Evolutionary conservation across 2,888 invertebrate genomes (phyloP).

Genomic region (Myopa testacea): DNA sequence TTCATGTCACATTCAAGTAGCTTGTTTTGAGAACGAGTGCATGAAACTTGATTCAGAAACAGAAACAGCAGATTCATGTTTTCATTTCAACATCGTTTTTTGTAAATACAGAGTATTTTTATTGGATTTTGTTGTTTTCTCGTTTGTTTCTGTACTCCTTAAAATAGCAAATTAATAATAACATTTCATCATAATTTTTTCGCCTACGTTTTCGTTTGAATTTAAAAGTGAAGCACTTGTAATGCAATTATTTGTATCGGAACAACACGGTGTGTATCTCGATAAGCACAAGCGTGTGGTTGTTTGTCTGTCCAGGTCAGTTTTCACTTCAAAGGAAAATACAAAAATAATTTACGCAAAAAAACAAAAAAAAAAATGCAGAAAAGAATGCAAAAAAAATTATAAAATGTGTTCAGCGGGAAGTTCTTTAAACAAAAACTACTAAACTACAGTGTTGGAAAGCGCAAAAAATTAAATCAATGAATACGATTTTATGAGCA

Average conservation of each 20-base stretch:
- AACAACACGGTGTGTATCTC: no score
- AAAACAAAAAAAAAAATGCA: neutral
- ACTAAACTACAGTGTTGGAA: no score
- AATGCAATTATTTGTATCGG: neutral
- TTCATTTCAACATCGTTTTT: no score
- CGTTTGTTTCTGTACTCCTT: neutral
- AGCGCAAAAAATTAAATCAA: no score
- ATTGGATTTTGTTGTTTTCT: neutral
- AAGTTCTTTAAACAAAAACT: no score
- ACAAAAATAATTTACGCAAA: neutral
- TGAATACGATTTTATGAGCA: no score
- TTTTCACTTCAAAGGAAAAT: conserved; percentile 9
- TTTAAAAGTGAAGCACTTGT: conserved; percentile 16
- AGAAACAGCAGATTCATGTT: no score
- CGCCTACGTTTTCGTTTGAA: neutral
- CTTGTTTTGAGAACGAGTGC: no score
- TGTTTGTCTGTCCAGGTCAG: neutral
- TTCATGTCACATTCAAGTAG: no score
- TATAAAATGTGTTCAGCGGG: no score
- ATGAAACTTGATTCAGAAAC: no score
- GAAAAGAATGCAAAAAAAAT: no score
- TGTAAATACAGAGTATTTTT: neutral
- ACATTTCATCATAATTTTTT: neutral
- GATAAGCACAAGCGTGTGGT: neutral
- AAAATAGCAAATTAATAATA: neutral